A percentile compares a stretch with the other conserved stretches of the same genome.
These are phyloP conservation scores for Didymodactylos carnosus DNA, from an alignment of 2,888 invertebrate species.

Conservation along the genomic window DNA sequence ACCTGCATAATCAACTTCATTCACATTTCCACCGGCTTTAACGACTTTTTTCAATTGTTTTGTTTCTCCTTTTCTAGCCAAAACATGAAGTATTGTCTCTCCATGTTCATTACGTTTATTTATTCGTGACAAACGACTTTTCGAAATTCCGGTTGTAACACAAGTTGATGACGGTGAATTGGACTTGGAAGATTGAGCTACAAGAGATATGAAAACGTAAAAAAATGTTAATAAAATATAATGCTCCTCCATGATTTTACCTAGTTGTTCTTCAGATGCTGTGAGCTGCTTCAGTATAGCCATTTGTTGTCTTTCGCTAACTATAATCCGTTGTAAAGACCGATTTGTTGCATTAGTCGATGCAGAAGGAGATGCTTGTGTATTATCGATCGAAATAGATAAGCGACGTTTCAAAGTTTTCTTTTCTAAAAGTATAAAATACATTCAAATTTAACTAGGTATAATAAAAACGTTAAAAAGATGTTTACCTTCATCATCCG, in stretches of 20 bases:
- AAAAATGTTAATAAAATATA: neutral
- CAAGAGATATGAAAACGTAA: neutral
- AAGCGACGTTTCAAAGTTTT: no score
- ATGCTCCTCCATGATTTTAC: neutral
- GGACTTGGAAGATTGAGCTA: no score
- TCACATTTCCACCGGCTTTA: conserved; percentile 54
- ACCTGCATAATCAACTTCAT: conserved; percentile 61
- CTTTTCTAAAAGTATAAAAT: no score
- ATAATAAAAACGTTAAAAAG: no score
- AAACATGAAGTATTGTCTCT: conserved; percentile 57
- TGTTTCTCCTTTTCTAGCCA: conserved; percentile 58
- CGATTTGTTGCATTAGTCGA: no score
- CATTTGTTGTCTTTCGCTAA: conserved; percentile 59
- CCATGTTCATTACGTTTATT: conserved; percentile 56
- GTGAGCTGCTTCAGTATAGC: conserved; percentile 63
- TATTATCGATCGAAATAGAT: neutral
- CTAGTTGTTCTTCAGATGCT: conserved; percentile 20
- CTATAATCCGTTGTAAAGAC: neutral
- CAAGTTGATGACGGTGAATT: no score
- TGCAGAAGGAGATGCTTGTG: no score
- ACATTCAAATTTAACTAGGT: no score
- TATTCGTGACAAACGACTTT: conserved; percentile 21
- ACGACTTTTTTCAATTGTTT: conserved; percentile 52
- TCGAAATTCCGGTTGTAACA: conserved; percentile 24
- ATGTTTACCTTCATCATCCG: neutral